Base-by-base conservation (phyloP, 2,888 invertebrate species). In the Kryphioiulus occultus region DNA sequence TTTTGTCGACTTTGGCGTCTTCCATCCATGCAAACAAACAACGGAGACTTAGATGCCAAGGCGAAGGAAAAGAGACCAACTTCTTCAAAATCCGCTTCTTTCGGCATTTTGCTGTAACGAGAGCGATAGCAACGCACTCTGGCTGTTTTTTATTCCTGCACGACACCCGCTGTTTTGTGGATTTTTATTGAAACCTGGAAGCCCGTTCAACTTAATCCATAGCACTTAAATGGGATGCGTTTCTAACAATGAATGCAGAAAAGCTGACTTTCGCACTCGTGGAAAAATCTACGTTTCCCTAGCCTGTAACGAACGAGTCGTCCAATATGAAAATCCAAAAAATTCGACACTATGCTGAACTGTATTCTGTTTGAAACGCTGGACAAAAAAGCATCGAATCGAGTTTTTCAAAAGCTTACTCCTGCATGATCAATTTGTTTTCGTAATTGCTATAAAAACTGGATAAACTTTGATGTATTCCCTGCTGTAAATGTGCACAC, bases 1-100 rank as follows among this genome's bases (percentile, higher is more conserved):
- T 68, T 68, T 68, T 68, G 59, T 68, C 59, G 59, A 22, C 59
- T 68, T 68, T 68, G 59, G 59, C 59, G 22, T 68, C 59, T 68
- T 68, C 10, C 59, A 68, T n/a, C 22, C 59, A 68, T 68, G 59
- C 59, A 68, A 68, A 68, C 59, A 68, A 22, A 22, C 22, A 68
- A 68, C 59, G 22, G 59, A 22, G 59, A 68, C 59, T 68, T 68
- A 22, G 59, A 68, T 26, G 59, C 59, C 59, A 68, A 9, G 59
- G 59, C 59, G 59, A 68, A 68, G 59, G 59, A 68, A 68, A 68
- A 35, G 59, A 68, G 22, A 68, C 59, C 22, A 68, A 68, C 59
- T 68, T 68, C 22, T 68, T 68, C 22, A 22, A 68, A 68, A 68
- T 68, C 59, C 59, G 22, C 59, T 68, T 68, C 59, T 26, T 68